Percentiles rank a stretch among this genome's conserved stretches.
phyloP scores from a whole-genome alignment of 2,888 invertebrate species.

The Psococerastis gibbosa region DNA sequence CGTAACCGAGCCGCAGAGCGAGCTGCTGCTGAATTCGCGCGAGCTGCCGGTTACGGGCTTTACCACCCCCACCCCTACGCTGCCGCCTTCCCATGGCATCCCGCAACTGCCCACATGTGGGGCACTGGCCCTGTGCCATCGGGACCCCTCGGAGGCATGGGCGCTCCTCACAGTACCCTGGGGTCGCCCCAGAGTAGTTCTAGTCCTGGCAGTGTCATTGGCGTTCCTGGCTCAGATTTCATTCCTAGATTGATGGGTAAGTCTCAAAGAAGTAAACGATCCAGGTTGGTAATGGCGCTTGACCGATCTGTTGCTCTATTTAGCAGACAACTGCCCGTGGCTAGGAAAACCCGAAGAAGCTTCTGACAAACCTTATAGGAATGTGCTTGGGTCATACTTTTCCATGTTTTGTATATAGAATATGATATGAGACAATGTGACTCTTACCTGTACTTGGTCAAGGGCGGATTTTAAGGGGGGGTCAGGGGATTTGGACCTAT shows the following conservation, averaged over 20 bases:
- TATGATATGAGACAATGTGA: no score
- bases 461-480: no score
- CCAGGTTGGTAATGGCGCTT: no score
- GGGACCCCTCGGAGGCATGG: conserved; percentile 16
- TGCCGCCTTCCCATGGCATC: conserved; percentile 26
- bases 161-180: not conserved
- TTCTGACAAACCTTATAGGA: no score
- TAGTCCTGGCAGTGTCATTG: conserved; percentile 8
- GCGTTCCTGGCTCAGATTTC: conserved; percentile 13
- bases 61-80: conserved; percentile 36
- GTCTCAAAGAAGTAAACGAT: no score
- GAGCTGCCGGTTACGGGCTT: conserved; percentile 76
- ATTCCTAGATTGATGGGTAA: conserved; percentile 11
- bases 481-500: no score
- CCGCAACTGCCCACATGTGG: conserved; percentile 16
- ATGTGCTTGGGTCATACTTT: no score
- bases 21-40: conserved; percentile 87
- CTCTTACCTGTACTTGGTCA: no score
- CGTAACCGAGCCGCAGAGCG: conserved; percentile 90
- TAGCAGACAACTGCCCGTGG: no score
- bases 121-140: conserved; percentile 15
- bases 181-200: conserved; percentile 3
- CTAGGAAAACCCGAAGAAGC: no score
- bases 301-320: no score
- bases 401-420: no score